These are phyloP conservation scores for Oncorhynchus mykiss DNA, from an alignment of 2,113 vertebrate species.

Conservation along the genomic window DNA sequence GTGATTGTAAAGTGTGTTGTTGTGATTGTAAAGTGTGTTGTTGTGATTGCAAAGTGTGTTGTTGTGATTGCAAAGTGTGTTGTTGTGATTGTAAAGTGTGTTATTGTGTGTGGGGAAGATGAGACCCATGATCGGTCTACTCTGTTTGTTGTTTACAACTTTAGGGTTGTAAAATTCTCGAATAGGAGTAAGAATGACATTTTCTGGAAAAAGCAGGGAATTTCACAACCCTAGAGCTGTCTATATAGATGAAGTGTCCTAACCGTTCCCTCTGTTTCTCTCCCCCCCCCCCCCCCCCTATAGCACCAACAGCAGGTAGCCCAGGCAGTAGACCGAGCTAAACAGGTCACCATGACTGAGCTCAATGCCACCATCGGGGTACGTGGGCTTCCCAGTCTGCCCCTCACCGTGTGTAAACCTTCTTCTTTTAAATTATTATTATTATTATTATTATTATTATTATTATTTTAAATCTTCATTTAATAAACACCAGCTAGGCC, in stretches of 20 bases:
- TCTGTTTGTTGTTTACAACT: no score
- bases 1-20: no score
- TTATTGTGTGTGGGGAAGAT: no score
- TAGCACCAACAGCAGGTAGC: slow-evolving; percentile 98
- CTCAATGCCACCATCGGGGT: slow-evolving; percentile 99
- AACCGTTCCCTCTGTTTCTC: slow-evolving; percentile 64
- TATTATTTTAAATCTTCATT: slow-evolving; percentile 37
- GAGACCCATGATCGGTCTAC: no score
- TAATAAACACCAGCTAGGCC: slow-evolving; percentile 10
- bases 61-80: slow-evolving; percentile 11
- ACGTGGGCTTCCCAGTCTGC: slow-evolving; percentile 90
- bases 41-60: neutral
- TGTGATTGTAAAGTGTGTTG: no score
- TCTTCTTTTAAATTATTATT: slow-evolving; percentile 74
- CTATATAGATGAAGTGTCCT: neutral
- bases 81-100: neutral
- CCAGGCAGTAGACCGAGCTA: slow-evolving; percentile 96
- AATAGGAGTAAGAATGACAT: no score
- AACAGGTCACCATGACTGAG: slow-evolving; percentile 99
- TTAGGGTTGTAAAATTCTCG: no score
- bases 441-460: no score
- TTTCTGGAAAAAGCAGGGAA: no score
- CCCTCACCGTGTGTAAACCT: slow-evolving; percentile 81
- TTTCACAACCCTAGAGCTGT: no score
- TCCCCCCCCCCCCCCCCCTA: slow-evolving; percentile 71